Evolutionary conservation across 2,113 vertebrate species (phyloP), one percentile per base, ranked within the genome.

Genomic region (Brevimyrus niger): DNA sequence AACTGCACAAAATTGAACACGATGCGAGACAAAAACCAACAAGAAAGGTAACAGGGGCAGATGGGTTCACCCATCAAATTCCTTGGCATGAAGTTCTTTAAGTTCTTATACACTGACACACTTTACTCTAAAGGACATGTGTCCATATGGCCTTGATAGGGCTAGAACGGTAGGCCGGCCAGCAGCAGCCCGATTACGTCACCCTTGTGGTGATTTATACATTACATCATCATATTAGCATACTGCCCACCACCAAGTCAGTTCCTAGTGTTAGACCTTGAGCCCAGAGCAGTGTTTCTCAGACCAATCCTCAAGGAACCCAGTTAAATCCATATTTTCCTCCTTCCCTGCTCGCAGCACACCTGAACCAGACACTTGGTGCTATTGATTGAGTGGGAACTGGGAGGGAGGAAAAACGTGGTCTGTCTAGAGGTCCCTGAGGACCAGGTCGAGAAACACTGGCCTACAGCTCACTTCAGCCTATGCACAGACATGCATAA

Each of bases 221-320:
- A 48, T 46, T 84, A 85, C 38, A 46, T 85, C 82, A 85, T 85
- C 42, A 13, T 46, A 85, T 85, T 85, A 85, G 44, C 82, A 85
- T 48, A 85, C 23, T 47, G 82, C 23, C 44, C 82, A 85, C 82
- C 19, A 7, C 73, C 15, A 38, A 76, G 73, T 76, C 31, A 38
- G 35, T 42, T 42, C 15, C 73, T 35, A 80, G 13, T 42, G 35
- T 6, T 19, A 80, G 42, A 15, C 31, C 73, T 80, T 13, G 31
- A 42, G 73, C 35, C 73, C 5, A 80, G 35, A 35, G 35, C 31
- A 31, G 10, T 13, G 61, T 69, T 31, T 69, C n/a, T 69, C 27
- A 69, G 61, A 11, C 61, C 61, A 69, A 11, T 31, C 61, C n/a
- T 31, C 61, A 31, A 10, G 61, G 27, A 31, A 31, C 10, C 61